Conservation (phyloP, 2,888 invertebrate species). For the Lycia hirtaria region DNA sequence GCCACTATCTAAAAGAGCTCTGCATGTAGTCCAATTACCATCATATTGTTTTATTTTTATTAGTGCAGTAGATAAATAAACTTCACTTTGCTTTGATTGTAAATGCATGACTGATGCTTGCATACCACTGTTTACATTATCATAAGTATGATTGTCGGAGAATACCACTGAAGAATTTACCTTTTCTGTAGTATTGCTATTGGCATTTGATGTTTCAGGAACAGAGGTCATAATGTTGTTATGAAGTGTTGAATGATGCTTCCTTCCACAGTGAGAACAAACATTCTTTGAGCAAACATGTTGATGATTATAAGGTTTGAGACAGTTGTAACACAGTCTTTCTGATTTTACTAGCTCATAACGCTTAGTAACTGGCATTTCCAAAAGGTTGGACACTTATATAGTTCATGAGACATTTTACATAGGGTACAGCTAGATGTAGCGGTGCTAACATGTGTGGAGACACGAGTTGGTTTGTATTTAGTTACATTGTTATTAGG, state of each 20-base stretch:
- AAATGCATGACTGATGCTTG: constrained; percentile 1
- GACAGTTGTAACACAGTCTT: constrained; percentile 4
- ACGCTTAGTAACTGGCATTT: not conserved
- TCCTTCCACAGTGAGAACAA: not conserved
- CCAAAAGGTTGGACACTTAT: not conserved
- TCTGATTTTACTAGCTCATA: not conserved
- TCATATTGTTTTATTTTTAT: not conserved
- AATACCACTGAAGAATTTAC: not conserved
- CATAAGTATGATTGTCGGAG: not conserved
- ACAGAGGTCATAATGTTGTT: not conserved
- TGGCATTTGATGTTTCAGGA: no score
- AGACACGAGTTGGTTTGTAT: not conserved
- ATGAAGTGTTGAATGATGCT: constrained; percentile 2
- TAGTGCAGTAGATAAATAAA: constrained; percentile 1
- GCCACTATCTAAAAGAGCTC: not conserved
- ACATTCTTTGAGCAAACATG: not conserved
- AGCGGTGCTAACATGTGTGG: not conserved
- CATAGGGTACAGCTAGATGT: not conserved
- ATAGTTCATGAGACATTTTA: constrained; percentile 5
- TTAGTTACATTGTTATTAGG: not conserved
- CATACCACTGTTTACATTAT: not conserved
- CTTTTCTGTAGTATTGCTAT: no score
- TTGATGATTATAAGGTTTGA: constrained; percentile 2
- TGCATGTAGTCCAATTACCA: constrained; percentile 1
- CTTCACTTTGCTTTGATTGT: not conserved